phyloP scores from a whole-genome alignment of 2,797 vertebrate species.

The Psittacula derbiana region DNA sequence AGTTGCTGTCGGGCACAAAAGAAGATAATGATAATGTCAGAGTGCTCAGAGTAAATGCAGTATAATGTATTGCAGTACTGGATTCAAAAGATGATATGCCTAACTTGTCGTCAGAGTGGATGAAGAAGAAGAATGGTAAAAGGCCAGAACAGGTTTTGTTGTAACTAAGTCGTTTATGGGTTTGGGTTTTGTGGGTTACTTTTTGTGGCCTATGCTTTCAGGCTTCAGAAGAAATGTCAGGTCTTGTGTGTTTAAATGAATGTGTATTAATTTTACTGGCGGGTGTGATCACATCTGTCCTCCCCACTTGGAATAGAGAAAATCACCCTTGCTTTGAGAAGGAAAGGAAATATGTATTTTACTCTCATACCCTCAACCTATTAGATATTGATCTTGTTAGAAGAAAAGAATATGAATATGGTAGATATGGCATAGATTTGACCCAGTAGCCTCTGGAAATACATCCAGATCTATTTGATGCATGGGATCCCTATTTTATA shows the following conservation, averaged over 20 bases:
- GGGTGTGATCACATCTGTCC: not conserved
- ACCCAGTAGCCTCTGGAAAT: not conserved
- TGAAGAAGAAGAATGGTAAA: constrained; percentile 43
- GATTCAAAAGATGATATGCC: constrained; percentile 54
- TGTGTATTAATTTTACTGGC: not conserved
- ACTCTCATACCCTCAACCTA: not conserved
- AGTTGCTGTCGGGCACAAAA: constrained; percentile 59
- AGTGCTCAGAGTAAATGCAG: constrained; percentile 46
- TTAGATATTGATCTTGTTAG: not conserved
- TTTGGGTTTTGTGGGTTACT: not conserved
- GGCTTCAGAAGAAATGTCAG: not conserved
- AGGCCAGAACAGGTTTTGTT: not conserved
- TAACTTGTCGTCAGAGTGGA: constrained; percentile 40
- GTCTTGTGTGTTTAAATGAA: not conserved
- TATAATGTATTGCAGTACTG: constrained; percentile 42
- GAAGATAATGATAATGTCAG: constrained; percentile 53
- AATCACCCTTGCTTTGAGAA: not conserved
- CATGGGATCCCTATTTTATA: not conserved
- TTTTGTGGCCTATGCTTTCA: not conserved
- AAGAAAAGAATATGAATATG: not conserved
- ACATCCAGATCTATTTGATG: not conserved
- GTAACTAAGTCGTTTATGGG: not conserved
- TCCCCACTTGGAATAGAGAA: not conserved
- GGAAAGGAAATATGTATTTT: not conserved
- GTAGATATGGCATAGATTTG: not conserved